These are phyloP conservation scores for Heliconius charithonia DNA, from an alignment of 2,888 invertebrate species.

Conservation along the genomic window DNA sequence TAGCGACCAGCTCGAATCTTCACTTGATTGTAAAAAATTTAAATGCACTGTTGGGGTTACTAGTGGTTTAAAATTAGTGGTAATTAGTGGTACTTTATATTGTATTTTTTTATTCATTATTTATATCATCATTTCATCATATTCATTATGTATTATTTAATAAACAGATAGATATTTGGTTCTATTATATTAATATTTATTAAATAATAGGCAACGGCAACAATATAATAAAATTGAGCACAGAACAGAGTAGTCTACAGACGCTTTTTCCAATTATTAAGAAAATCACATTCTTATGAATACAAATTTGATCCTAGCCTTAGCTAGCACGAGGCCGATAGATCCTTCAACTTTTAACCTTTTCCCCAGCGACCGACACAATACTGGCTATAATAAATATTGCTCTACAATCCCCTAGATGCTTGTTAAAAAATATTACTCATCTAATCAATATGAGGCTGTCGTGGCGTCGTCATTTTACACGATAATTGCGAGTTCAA, in stretches of 20 bases:
- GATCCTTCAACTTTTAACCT: constrained; percentile 29
- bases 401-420: not conserved
- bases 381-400: not conserved
- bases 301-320: not conserved
- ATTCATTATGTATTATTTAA: no score
- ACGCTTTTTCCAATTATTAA: not conserved
- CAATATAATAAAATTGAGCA: not conserved
- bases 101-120: no score
- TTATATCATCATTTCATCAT: no score
- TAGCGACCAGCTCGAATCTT: no score
- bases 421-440: not conserved
- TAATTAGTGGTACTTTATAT: no score
- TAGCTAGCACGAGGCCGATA: not conserved
- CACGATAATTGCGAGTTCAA: not conserved
- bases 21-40: no score
- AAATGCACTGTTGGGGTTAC: no score
- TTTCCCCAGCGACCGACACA: constrained; percentile 8
- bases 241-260: not conserved
- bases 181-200: no score
- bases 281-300: not conserved
- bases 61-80: no score
- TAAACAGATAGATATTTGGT: no score
- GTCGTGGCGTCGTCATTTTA: no score
- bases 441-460: constrained; percentile 1
- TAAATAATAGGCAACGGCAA: no score